Conservation (phyloP, 2,113 vertebrate species). For the Sylvilagus bachmani region DNA sequence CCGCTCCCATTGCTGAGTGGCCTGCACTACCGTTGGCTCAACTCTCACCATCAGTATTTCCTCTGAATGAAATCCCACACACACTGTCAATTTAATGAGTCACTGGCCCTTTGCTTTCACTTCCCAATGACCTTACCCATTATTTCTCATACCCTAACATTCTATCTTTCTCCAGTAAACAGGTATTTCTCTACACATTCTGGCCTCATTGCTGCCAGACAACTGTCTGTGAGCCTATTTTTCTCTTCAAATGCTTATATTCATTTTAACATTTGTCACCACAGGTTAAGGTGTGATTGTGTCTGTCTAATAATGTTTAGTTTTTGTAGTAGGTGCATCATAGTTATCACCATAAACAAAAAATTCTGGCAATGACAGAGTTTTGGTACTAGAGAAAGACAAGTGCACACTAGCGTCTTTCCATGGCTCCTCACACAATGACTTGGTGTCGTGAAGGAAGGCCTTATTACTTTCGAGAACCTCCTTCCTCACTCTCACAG, state of each 20-base stretch:
- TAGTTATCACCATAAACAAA: slow-evolving; percentile 12
- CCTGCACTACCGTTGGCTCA: not conserved
- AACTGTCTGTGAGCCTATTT: slow-evolving; percentile 19
- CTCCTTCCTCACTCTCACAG: not conserved
- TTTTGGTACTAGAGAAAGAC: not conserved
- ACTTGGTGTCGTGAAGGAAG: not conserved
- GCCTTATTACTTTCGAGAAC: not conserved
- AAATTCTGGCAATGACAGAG: slow-evolving; percentile 29
- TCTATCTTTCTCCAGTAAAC: not conserved
- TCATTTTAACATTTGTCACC: slow-evolving; percentile 66
- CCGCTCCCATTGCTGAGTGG: not conserved
- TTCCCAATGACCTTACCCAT: slow-evolving; percentile 46
- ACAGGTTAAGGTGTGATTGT: slow-evolving; percentile 54
- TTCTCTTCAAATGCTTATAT: slow-evolving; percentile 34
- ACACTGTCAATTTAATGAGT: slow-evolving; percentile 60
- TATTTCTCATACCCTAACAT: slow-evolving; percentile 52
- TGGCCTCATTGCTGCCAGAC: slow-evolving; percentile 44
- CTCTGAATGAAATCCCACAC: slow-evolving; percentile 42
- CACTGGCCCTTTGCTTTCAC: not conserved
- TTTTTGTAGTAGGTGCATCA: not conserved
- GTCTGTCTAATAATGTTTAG: slow-evolving; percentile 59
- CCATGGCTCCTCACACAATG: not conserved
- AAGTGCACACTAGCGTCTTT: not conserved
- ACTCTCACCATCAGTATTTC: not conserved
- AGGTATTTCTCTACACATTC: slow-evolving; percentile 55